These are phyloP conservation scores for Coelopa frigida DNA, from an alignment of 1,140 invertebrate species.

Conservation along the genomic window DNA sequence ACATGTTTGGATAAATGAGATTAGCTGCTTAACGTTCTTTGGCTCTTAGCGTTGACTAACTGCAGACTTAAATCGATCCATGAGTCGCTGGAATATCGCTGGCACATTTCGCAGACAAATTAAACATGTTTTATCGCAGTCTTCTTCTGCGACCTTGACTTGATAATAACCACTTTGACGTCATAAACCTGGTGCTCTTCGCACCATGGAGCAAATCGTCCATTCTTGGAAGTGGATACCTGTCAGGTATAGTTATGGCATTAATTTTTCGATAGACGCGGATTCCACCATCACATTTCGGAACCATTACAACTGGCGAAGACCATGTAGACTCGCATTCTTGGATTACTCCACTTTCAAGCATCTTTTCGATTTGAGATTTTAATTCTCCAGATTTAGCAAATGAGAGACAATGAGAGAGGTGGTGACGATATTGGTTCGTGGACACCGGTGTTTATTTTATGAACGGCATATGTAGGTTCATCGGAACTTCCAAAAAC, in stretches of 20 bases:
- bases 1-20: constrained; percentile 18
- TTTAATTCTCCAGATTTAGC: constrained; percentile 14
- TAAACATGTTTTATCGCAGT: constrained; percentile 44
- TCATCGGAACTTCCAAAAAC: constrained; percentile 1
- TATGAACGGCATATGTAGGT: constrained; percentile 7
- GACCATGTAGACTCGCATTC: constrained; percentile 38
- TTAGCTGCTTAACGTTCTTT: too few species aligned
- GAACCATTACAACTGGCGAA: constrained; percentile 34
- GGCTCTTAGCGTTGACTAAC: too few species aligned
- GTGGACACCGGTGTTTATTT: constrained; percentile 12
- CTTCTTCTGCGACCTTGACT: constrained; percentile 24
- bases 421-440: constrained; percentile 21
- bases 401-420: constrained; percentile 25
- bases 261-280: constrained; percentile 38
- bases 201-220: constrained; percentile 38
- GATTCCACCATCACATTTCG: constrained; percentile 28
- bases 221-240: constrained; percentile 38
- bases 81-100: constrained; percentile 42
- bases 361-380: constrained; percentile 23
- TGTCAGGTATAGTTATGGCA: constrained; percentile 29
- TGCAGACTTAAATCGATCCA: constrained; percentile 25
- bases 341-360: constrained; percentile 34
- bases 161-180: constrained; percentile 39
- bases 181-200: too few species aligned
- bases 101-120: constrained; percentile 37